Conservation (phyloP, 2,888 invertebrate genomes). For the Lasioglossum leucozonium region DNA sequence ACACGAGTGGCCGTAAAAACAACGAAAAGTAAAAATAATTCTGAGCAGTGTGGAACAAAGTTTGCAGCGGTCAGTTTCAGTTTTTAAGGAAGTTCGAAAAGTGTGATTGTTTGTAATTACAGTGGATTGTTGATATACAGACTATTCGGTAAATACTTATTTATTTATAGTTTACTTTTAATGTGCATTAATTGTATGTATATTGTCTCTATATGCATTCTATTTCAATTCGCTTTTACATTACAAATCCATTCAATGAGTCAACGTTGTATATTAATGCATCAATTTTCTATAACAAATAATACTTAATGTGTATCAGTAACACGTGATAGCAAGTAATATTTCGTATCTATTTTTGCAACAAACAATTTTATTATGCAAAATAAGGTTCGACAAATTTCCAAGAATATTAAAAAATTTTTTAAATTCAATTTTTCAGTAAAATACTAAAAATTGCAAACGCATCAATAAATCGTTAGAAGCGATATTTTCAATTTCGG, state of each 20-base stretch:
- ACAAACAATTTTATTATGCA: no score
- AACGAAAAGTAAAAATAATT: neutral
- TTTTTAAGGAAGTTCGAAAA: neutral
- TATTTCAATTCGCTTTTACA: neutral
- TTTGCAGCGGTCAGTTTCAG: neutral
- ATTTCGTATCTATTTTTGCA: no score
- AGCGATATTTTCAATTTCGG: neutral
- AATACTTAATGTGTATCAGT: no score
- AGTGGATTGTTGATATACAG: neutral
- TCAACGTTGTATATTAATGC: no score
- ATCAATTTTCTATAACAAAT: neutral
- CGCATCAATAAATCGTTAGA: neutral
- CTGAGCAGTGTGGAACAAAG: neutral
- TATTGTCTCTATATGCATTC: no score
- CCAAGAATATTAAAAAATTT: no score
- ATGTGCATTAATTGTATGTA: no score
- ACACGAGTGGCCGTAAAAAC: neutral
- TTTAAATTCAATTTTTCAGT: neutral
- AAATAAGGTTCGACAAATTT: neutral
- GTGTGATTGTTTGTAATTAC: neutral
- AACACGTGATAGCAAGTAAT: no score
- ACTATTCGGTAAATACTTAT: slow-evolving; percentile 16
- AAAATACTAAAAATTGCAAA: neutral
- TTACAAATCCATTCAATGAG: neutral
- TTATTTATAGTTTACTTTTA: no score